A percentile compares a stretch with the other conserved stretches of the same genome.
Conservation (phyloP, 35 echinoderm and acorn worm genomes). For the Nesometra sesokonis region DNA sequence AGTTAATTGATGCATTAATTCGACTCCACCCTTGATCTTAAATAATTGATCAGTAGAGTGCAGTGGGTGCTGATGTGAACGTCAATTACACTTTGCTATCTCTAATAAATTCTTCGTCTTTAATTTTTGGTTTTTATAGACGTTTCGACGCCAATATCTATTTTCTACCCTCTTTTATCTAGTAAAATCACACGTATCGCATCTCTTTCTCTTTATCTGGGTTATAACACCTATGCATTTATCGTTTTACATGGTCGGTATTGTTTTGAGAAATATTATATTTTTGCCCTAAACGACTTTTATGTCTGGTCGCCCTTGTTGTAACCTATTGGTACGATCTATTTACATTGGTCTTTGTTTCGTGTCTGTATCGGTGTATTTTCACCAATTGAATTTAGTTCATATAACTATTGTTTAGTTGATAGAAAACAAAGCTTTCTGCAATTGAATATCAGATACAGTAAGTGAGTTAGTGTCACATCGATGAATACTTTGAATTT, state of each 20-base stretch:
- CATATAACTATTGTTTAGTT: background rate
- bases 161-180: no score
- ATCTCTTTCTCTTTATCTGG: background rate
- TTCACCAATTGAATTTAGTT: background rate
- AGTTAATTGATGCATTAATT: no score
- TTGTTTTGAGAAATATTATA: background rate
- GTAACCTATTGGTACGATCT: background rate
- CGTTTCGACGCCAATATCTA: no score
- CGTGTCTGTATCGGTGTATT: background rate
- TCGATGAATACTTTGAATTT: background rate
- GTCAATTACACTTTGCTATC: no score
- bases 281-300: background rate
- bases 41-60: no score
- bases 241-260: background rate
- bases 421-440: background rate
- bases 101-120: no score
- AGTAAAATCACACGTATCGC: background rate
- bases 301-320: background rate
- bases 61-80: no score
- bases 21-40: no score
- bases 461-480: background rate
- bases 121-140: no score
- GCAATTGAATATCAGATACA: background rate
- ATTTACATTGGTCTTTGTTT: background rate
- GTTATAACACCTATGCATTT: background rate